These are phyloP conservation scores for Sebastes glaucus DNA, from an alignment of 2,797 vertebrate genomes.

Conservation along the genomic window DNA sequence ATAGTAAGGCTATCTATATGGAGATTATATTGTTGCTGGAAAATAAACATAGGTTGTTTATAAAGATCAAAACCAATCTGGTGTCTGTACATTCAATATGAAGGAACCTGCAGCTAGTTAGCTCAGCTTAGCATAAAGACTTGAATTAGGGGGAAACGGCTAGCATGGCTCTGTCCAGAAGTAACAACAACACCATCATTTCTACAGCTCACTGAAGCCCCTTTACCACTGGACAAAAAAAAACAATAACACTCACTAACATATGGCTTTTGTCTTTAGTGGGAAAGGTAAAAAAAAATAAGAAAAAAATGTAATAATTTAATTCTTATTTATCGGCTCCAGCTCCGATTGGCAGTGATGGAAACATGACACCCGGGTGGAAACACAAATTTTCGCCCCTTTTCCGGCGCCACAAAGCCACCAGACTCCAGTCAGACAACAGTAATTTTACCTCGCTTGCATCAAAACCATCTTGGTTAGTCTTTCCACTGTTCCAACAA, in stretches of 20 bases:
- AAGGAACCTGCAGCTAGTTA: neutral
- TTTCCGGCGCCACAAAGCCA: too few relatives aligned
- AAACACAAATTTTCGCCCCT: too few relatives aligned
- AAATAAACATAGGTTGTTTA: neutral
- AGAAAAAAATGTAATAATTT: fast-evolving
- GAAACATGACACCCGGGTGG: too few relatives aligned
- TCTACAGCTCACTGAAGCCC: neutral
- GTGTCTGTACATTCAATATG: fast-evolving
- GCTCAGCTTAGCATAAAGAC: neutral
- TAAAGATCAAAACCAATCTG: too few relatives aligned
- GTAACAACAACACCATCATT: neutral
- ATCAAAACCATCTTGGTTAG: neutral
- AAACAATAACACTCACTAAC: neutral
- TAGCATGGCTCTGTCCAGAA: neutral
- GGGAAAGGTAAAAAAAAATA: neutral
- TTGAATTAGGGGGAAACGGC: neutral
- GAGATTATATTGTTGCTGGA: neutral
- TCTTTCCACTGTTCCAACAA: neutral
- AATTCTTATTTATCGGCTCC: too few relatives aligned
- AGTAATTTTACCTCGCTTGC: too few relatives aligned
- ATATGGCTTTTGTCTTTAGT: neutral
- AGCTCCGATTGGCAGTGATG: too few relatives aligned
- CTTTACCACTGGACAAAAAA: neutral
- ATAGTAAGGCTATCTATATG: neutral
- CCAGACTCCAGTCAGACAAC: too few relatives aligned